Base-by-base conservation (phyloP, 2,888 invertebrate genomes). In the Azorinus chamasolen region DNA sequence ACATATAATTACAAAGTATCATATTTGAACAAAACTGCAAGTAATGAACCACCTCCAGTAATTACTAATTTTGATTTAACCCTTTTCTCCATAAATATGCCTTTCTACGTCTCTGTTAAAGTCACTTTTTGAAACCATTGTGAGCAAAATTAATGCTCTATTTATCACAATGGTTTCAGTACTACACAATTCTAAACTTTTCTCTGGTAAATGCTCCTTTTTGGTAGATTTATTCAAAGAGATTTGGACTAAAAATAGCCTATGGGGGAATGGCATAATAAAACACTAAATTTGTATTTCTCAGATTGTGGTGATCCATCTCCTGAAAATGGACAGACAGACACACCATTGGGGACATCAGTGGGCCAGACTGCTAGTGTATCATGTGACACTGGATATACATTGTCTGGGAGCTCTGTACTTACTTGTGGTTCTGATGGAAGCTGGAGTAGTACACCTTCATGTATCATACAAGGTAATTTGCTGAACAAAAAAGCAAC, bases 251-350 rank as follows among this genome's bases (percentile, higher is more conserved):
- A 51, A 24, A 51, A 14, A 51, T 18, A 10, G 5, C 32, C 32
- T 10, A 32, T 32, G 32, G 32, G 32, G 8, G 18, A 48, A 16
- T n/a, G 12, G 18, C 18, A 48, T 16, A 8, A 48, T 48, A 48
- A 10, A 48, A 18, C 10, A 16, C 18, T n/a, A 16, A 18, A 6
- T 18, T 51, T 3, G 3, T n/a, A 41, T 48, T 3, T 43, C 55
- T 18, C 25, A 72, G 72, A 65, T 41, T 72, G 72, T 61, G 72
- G 65, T 12, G 65, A 46, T 20, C 61, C 57, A 2, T 45, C 48
- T 5, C 54, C 61, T n/a, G 18, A 8, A 1, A 66, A 73, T 25
- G 73, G 73, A 12, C 3, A 12, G 8, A 45, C 41, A 5, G 39
- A 55, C 39, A 57, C 24, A 6, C 24, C 66, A 0, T 22, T n/a